Conservation (phyloP, 2,113 vertebrate species). For the Larimichthys polyactis region DNA sequence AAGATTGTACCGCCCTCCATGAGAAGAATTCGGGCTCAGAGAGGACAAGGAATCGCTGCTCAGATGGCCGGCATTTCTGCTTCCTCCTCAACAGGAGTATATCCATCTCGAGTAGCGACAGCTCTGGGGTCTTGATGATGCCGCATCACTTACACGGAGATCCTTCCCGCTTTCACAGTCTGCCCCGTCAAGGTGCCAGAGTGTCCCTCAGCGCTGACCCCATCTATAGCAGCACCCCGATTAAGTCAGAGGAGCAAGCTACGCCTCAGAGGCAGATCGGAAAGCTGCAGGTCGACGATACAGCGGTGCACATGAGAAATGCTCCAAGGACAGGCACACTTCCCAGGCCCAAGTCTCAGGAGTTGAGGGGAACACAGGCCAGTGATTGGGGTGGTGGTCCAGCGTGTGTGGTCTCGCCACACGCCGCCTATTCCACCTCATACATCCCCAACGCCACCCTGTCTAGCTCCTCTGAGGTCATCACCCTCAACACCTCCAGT, state of each 20-base stretch:
- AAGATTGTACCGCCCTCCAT: conserved; percentile 95
- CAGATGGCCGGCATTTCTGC: conserved; percentile 92
- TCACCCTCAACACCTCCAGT: conserved; percentile 85
- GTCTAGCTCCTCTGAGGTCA: conserved; percentile 89
- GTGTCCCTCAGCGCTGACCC: conserved; percentile 88
- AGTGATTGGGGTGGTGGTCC: conserved; percentile 83
- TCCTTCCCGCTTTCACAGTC: conserved; percentile 90
- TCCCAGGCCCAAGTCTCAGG: conserved; percentile 89
- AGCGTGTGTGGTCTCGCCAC: conserved; percentile 90
- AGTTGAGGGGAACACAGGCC: conserved; percentile 82
- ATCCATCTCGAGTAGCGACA: conserved; percentile 87
- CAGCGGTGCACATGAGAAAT: conserved; percentile 84
- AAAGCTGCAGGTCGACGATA: conserved; percentile 86
- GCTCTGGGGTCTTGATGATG: conserved; percentile 84
- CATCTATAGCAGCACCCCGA: conserved; percentile 81
- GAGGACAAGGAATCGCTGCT: conserved; percentile 95
- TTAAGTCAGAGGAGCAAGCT: conserved; percentile 79
- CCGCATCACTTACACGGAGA: conserved; percentile 83
- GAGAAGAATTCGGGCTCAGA: conserved; percentile 94
- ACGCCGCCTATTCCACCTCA: conserved; percentile 90
- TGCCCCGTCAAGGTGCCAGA: conserved; percentile 89
- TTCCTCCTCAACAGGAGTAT: conserved; percentile 92
- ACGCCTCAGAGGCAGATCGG: conserved; percentile 81
- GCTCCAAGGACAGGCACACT: conserved; percentile 73
- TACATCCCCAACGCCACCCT: conserved; percentile 93